phyloP scores from a whole-genome alignment of 2,888 invertebrate genomes.

The Xiphydria camelus region DNA sequence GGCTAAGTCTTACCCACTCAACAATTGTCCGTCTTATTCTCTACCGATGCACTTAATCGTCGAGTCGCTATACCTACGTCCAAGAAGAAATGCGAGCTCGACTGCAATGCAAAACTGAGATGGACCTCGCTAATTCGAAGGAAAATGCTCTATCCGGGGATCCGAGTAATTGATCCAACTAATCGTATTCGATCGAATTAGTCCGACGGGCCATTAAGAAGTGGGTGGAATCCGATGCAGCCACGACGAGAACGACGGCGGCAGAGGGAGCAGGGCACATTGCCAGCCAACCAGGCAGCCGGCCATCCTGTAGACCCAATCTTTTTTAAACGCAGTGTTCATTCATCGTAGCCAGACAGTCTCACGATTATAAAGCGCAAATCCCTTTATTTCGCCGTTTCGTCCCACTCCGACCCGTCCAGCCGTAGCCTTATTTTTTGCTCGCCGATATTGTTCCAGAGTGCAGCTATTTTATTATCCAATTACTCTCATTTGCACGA shows the following conservation, averaged over 20 bases:
- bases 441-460: constrained; percentile 37
- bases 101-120: no score
- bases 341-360: constrained; percentile 50
- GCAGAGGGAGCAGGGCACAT: constrained; percentile 31
- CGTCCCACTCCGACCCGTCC: constrained; percentile 29
- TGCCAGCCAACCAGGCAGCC: constrained; percentile 41
- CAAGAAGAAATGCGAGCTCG: no score
- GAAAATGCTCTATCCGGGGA: no score
- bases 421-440: constrained; percentile 5
- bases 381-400: constrained; percentile 48
- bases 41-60: no score
- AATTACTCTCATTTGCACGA: constrained; percentile 40
- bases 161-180: constrained; percentile 38
- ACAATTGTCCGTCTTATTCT: no score
- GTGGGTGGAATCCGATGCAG: constrained; percentile 24
- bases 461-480: constrained; percentile 40
- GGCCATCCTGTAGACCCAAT: constrained; percentile 43
- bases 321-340: constrained; percentile 47
- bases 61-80: no score
- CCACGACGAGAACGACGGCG: constrained; percentile 18
- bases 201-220: constrained; percentile 29
- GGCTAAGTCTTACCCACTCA: no score
- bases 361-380: constrained; percentile 53
- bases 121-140: no score
- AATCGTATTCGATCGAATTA: constrained; percentile 33